Evolutionary conservation across 2,797 vertebrate species (phyloP), one percentile per base, ranked within the genome.

Genomic region (Crocidura indochinensis): DNA sequence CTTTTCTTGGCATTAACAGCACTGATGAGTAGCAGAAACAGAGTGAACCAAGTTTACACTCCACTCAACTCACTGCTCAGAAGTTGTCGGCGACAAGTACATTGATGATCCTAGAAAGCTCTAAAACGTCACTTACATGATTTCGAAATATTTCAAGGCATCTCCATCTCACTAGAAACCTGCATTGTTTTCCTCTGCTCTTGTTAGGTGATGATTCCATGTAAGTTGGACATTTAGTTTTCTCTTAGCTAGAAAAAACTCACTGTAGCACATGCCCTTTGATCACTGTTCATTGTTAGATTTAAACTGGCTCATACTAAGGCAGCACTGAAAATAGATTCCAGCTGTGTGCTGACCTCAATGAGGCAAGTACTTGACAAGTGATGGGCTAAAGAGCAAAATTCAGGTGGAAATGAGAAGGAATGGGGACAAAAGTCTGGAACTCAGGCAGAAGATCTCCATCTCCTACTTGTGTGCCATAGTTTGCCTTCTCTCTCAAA

Each of bases 231-330:
- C 19, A 31, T 78, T 82, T 87, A 56, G 6, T 88, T 87, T 91
- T 60, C 82, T 90, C 46, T 86, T 65, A 84, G 31, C 27, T 91
- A 84, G 80, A 90, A 56, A 20, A 72, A 8, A 10, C 24, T 0
- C 27, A 12, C 8, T 31, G 12, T 17, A n/a, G 68, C 47, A 46
- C 60, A 64, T 64, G n/a, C 2, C 44, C 46, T 84, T 78, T 53
- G 31, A 67, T 10, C 71, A n/a, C 46, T 88, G 82, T 87, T n/a
- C 68, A 75, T 24, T 51, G 20, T 87, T 81, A 60, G 26, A 1
- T 68, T 72, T 78, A 86, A 22, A 72, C 49, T 64, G 77, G 38
- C 20, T 71, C 46, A n/a, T 27, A 26, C 62, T 88, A 27, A 94
- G n/a, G 15, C 46, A 65, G 15, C 51, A 29, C 1, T 38, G 60